Percentiles rank a stretch among this genome's conserved stretches.
phyloP scores from a whole-genome alignment of 1,140 invertebrate species.

The Drosophila arizonae region DNA sequence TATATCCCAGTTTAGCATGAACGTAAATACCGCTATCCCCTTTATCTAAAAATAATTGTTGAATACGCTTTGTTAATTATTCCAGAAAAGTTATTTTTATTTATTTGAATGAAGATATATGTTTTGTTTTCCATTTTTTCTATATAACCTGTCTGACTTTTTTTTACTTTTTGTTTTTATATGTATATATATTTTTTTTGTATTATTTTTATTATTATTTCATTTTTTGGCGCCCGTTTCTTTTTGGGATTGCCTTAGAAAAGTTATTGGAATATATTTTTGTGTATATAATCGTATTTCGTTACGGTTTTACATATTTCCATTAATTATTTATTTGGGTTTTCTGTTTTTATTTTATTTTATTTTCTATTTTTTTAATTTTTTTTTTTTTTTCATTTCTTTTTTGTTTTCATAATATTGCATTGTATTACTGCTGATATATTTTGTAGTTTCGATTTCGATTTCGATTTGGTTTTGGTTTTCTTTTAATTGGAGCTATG shows the following conservation, averaged over 20 bases:
- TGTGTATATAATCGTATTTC: conserved; percentile 67
- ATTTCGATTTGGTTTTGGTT: conserved; percentile 25
- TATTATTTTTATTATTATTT: conserved; percentile 40
- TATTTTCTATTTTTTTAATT: conserved; percentile 13
- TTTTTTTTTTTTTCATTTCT: conserved; percentile 19
- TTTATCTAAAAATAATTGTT: not conserved
- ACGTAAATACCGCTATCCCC: not conserved
- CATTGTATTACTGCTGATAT: conserved; percentile 71
- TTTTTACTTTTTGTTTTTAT: conserved; percentile 36
- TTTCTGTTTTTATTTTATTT: conserved; percentile 22
- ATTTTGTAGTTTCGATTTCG: conserved; percentile 46
- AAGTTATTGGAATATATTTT: conserved; percentile 70
- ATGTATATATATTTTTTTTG: conserved; percentile 9
- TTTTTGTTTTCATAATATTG: conserved; percentile 48
- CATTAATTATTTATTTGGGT: conserved; percentile 59
- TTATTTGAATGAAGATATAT: conserved; percentile 82
- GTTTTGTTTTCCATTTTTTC: conserved; percentile 62
- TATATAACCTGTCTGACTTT: conserved; percentile 72
- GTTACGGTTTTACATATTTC: conserved; percentile 67
- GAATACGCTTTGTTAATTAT: conserved; percentile 47
- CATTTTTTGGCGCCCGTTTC: conserved; percentile 26
- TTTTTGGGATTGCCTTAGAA: conserved; percentile 52
- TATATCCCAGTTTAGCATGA: not conserved
- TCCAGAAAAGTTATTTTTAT: conserved; percentile 79
- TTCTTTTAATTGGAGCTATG: conserved; percentile 34